phyloP scores from a whole-genome alignment of 2,888 invertebrate species.

The Patella ulyssiponensis region DNA sequence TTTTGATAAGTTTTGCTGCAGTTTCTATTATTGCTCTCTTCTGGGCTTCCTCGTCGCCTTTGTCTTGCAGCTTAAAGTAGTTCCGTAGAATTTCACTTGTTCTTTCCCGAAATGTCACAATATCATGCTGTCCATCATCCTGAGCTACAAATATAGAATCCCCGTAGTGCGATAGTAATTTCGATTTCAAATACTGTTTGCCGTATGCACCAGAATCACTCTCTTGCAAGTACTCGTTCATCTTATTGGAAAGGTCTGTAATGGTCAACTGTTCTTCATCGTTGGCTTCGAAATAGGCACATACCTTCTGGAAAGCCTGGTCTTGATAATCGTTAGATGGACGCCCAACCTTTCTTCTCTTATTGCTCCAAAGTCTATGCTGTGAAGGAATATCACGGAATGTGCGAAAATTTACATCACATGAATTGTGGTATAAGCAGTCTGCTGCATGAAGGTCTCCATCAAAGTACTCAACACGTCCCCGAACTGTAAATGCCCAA shows the following conservation, averaged over 20 bases:
- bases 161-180: too few relatives aligned
- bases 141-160: too few relatives aligned
- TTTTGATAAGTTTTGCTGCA: conserved; percentile 45
- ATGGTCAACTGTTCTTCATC: too few relatives aligned
- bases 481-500: not conserved
- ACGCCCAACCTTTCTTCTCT: too few relatives aligned
- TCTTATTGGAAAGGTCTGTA: too few relatives aligned
- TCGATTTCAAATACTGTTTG: too few relatives aligned
- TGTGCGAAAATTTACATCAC: not conserved
- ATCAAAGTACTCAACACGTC: not conserved
- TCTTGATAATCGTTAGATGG: too few relatives aligned
- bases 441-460: not conserved
- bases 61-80: conserved; percentile 28
- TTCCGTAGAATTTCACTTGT: conserved; percentile 34
- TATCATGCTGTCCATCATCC: too few relatives aligned
- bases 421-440: not conserved
- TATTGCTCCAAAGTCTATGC: not conserved
- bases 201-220: too few relatives aligned
- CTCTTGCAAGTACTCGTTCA: too few relatives aligned
- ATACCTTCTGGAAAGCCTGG: too few relatives aligned
- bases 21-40: conserved; percentile 35
- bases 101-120: conserved; percentile 39
- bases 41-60: conserved; percentile 28
- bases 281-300: too few relatives aligned
- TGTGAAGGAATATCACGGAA: not conserved